Percentiles rank a stretch among this genome's conserved stretches.
These are phyloP conservation scores for Gallinago jamesoni DNA, from an alignment of 2,113 vertebrate genomes.

Conservation along the genomic window DNA sequence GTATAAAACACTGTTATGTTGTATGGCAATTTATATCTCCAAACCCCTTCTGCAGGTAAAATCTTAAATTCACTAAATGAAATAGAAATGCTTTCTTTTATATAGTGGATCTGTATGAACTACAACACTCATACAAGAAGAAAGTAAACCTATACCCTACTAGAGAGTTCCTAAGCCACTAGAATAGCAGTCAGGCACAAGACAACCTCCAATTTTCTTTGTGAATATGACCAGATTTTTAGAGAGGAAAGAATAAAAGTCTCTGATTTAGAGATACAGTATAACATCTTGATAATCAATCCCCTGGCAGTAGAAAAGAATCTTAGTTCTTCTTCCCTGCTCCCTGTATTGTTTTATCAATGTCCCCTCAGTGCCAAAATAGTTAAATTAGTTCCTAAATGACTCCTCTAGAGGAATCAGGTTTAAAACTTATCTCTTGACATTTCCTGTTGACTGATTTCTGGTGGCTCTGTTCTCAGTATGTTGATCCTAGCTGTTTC, in stretches of 20 bases:
- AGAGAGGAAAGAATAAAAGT: neutral
- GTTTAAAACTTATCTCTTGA: neutral
- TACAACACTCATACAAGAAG: neutral
- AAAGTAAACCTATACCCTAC: neutral
- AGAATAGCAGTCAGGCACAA: neutral
- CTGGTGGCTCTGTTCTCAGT: neutral
- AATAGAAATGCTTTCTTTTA: neutral
- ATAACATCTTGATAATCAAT: neutral
- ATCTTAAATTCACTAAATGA: neutral
- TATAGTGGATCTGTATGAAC: neutral
- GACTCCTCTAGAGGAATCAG: neutral
- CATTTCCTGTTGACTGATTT: neutral
- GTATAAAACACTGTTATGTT: neutral
- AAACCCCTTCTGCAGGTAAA: neutral
- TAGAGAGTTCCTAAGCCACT: neutral
- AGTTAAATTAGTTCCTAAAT: neutral
- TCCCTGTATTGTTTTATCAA: neutral
- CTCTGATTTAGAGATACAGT: neutral
- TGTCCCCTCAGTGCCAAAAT: neutral
- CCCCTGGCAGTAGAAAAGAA: neutral
- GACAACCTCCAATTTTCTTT: neutral
- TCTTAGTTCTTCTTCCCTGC: neutral
- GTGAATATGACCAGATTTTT: neutral
- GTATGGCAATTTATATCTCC: neutral
- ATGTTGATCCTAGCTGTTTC: neutral